Percentiles rank a stretch among this genome's conserved stretches.
Evolutionary conservation across 2,797 vertebrate species (phyloP).

Genomic region (Borostomias antarcticus): DNA sequence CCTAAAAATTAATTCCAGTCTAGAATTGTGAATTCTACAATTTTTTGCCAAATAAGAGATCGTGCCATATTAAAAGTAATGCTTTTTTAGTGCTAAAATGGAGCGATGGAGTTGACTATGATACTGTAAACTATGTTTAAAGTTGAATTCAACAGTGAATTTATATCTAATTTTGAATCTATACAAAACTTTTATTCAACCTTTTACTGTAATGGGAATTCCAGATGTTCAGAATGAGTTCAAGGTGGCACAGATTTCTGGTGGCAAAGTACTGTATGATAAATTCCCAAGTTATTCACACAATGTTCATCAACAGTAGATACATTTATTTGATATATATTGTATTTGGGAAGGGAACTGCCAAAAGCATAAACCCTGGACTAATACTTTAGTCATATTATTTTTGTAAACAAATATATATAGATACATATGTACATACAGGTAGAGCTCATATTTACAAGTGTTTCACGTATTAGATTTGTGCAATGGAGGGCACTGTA

Average conservation of each 20-base stretch:
- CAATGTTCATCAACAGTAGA: slow-evolving; percentile 2
- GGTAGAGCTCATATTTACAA: slow-evolving; percentile 41
- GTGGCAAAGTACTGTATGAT: not conserved
- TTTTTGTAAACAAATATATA: slow-evolving; percentile 45
- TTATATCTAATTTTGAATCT: not conserved
- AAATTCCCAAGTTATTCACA: slow-evolving; percentile 9
- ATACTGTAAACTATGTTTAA: not conserved
- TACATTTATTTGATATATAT: slow-evolving; percentile 3
- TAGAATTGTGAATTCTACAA: slow-evolving; percentile 23
- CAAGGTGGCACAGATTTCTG: slow-evolving; percentile 22
- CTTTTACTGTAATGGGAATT: slow-evolving; percentile 25
- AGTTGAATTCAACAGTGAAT: slow-evolving; percentile 4
- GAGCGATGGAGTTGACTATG: not conserved
- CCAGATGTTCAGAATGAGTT: slow-evolving; percentile 33
- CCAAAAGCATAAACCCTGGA: slow-evolving; percentile 21
- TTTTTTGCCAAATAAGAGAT: slow-evolving; percentile 53
- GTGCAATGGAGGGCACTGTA: slow-evolving; percentile 32
- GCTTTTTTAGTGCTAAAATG: slow-evolving; percentile 20
- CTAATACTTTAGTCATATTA: slow-evolving; percentile 27
- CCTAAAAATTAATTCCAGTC: slow-evolving; percentile 6
- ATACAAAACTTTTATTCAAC: slow-evolving; percentile 1
- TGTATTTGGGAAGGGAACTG: slow-evolving; percentile 24
- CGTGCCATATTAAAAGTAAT: slow-evolving; percentile 51
- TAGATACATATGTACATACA: slow-evolving; percentile 36
- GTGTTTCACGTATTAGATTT: slow-evolving; percentile 35